A percentile compares a stretch with the other conserved stretches of the same genome.
phyloP scores from a whole-genome alignment of 2,888 invertebrate species.

The Platycnemis pennipes region DNA sequence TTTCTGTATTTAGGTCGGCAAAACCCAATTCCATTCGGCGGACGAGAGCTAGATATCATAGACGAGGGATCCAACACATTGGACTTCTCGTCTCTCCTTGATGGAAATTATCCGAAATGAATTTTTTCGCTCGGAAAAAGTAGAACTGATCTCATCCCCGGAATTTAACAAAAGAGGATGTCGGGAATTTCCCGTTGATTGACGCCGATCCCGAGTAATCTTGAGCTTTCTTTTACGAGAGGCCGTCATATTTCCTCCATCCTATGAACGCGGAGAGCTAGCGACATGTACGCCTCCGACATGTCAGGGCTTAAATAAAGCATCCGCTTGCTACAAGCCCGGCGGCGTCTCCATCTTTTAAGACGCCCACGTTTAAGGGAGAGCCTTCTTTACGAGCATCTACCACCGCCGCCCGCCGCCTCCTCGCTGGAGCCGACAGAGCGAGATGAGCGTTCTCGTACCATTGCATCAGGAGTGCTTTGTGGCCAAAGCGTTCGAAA shows the following conservation, averaged over 20 bases:
- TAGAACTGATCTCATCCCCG: background rate
- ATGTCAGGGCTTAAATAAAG: background rate
- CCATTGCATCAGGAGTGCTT: background rate
- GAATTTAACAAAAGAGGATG: background rate
- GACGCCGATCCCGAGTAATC: constrained; percentile 16
- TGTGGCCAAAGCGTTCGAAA: background rate
- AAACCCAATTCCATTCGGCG: background rate
- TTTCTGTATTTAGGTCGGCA: background rate
- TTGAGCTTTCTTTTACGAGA: background rate
- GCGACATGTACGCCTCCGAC: background rate
- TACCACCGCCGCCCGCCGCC: background rate
- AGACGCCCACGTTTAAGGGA: background rate
- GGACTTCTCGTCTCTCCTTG: background rate
- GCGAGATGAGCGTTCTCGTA: background rate
- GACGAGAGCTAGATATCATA: background rate
- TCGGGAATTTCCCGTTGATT: background rate
- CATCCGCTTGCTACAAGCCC: background rate
- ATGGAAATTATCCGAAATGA: background rate
- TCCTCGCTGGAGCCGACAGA: background rate
- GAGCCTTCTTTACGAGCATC: background rate
- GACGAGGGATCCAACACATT: too few species aligned
- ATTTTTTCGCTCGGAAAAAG: background rate
- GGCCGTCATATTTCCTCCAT: background rate
- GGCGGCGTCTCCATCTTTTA: background rate
- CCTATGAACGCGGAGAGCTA: background rate